phyloP scores from a whole-genome alignment of 2,113 vertebrate species.

The Barnardius zonarius region DNA sequence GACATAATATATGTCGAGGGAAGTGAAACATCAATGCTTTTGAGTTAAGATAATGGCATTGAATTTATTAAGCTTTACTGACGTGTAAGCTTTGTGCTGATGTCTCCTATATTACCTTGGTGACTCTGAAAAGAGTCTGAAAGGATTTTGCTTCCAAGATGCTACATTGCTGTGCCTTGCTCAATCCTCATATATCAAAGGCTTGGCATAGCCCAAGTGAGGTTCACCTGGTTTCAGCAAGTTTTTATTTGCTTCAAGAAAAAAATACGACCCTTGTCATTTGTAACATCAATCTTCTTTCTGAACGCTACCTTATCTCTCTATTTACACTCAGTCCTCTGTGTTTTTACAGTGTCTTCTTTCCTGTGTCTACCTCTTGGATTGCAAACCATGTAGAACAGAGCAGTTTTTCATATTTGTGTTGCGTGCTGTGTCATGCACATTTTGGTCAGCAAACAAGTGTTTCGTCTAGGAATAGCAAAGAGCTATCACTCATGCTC shows the following conservation, averaged over 20 bases:
- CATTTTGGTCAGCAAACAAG: not conserved
- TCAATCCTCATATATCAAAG: not conserved
- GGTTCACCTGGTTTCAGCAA: not conserved
- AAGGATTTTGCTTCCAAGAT: not conserved
- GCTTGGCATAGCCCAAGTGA: not conserved
- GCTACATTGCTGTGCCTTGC: not conserved
- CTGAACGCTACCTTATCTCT: not conserved
- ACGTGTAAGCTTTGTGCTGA: not conserved
- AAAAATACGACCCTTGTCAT: slow-evolving; percentile 4
- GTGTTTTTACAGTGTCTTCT: not conserved
- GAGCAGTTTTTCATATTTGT: not conserved
- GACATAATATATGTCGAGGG: not conserved
- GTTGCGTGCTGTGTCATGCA: accelerated
- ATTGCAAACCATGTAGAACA: not conserved
- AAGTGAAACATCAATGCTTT: not conserved
- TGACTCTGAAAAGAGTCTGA: not conserved
- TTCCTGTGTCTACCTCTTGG: not conserved
- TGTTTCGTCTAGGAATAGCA: not conserved
- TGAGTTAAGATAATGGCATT: not conserved
- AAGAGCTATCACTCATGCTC: not conserved
- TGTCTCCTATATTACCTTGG: not conserved
- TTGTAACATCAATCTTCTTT: not conserved
- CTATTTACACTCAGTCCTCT: not conserved
- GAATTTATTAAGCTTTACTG: not conserved
- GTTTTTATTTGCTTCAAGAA: not conserved